phyloP scores from a whole-genome alignment of 2,113 vertebrate species.

The Scomber scombrus region DNA sequence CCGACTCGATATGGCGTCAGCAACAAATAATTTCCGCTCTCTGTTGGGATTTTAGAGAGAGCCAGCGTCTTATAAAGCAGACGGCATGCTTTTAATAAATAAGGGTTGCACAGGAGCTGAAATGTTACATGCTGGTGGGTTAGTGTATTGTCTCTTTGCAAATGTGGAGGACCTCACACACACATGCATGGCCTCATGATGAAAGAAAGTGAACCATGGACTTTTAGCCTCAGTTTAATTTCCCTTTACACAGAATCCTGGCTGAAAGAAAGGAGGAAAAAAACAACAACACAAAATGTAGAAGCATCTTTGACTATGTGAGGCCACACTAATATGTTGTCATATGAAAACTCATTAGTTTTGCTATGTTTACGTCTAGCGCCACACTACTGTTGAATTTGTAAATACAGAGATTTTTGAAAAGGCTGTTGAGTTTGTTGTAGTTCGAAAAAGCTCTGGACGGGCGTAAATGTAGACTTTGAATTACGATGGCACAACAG shows the following conservation, averaged over 20 bases:
- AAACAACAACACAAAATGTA: constrained; percentile 4
- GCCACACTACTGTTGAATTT: too few species aligned
- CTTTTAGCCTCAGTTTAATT: constrained; percentile 48
- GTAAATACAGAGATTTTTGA: too few species aligned
- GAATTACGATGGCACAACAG: too few species aligned
- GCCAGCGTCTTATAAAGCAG: constrained; percentile 55
- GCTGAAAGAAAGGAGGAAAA: background rate
- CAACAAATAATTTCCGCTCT: constrained; percentile 64
- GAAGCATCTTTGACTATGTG: background rate
- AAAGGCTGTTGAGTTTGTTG: too few species aligned
- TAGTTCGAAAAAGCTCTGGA: too few species aligned
- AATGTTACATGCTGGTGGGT: constrained; percentile 55
- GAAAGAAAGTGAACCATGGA: constrained; percentile 14
- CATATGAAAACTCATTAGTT: too few species aligned
- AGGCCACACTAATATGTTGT: too few species aligned
- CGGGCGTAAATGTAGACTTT: too few species aligned
- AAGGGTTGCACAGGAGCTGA: constrained; percentile 43
- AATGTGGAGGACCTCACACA: constrained; percentile 13
- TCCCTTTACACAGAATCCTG: constrained; percentile 25
- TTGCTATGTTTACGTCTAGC: too few species aligned
- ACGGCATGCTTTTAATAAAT: constrained; percentile 69
- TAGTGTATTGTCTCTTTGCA: constrained; percentile 64
- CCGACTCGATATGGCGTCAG: constrained; percentile 4
- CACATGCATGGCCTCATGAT: background rate
- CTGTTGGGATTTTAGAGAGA: constrained; percentile 54